These are phyloP conservation scores for Tympanuchus pallidicinctus DNA, from an alignment of 2,113 vertebrate genomes.

Conservation along the genomic window DNA sequence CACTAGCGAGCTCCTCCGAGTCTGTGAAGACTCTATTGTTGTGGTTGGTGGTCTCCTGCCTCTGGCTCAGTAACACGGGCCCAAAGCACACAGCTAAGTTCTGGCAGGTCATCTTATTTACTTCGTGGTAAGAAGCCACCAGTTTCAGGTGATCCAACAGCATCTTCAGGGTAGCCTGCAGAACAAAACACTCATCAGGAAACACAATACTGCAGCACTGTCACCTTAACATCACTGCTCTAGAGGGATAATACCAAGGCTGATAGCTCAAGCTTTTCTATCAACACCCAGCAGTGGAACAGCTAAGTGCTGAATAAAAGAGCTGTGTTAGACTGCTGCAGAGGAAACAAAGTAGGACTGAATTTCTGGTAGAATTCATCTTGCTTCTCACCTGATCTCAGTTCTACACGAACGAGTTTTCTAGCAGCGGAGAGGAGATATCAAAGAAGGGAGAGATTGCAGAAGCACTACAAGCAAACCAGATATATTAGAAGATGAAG, in stretches of 20 bases:
- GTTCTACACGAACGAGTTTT: neutral
- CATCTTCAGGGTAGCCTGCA: slow-evolving; percentile 90
- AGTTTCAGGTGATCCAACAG: slow-evolving; percentile 95
- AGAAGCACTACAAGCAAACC: neutral
- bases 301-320: neutral
- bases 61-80: slow-evolving; percentile 93
- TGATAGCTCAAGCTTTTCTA: neutral
- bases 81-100: slow-evolving; percentile 98
- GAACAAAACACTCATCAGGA: slow-evolving; percentile 42
- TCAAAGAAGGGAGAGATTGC: neutral
- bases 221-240: neutral
- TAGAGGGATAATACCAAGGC: neutral
- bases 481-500: neutral
- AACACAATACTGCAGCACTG: neutral
- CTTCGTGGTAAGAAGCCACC: slow-evolving; percentile 93
- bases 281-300: neutral
- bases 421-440: neutral
- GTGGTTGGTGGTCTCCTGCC: slow-evolving; percentile 90
- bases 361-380: neutral
- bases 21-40: slow-evolving; percentile 95
- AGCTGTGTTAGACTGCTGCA: neutral
- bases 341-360: neutral
- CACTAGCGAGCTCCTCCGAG: slow-evolving; percentile 95
- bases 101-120: slow-evolving; percentile 99
- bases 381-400: neutral